A percentile compares a stretch with the other conserved stretches of the same genome.
Evolutionary conservation across 2,113 vertebrate genomes (phyloP).

Genomic region (Tyto alba): DNA sequence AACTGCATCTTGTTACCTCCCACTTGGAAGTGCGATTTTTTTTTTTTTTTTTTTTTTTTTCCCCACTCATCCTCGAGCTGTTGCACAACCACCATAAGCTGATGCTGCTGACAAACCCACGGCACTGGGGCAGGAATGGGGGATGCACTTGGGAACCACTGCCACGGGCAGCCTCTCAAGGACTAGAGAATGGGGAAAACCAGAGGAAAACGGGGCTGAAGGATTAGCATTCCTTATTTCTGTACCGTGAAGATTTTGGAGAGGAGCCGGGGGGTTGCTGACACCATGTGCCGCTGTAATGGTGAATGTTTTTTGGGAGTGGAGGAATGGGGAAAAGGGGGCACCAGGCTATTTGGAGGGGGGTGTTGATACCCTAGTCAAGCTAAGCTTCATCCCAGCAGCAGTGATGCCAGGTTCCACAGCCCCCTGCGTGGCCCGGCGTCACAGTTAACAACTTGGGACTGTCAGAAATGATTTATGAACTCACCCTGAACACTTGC

Average conservation of each 20-base stretch:
- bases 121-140: background rate
- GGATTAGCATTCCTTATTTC: background rate
- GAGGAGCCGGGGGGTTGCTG: background rate
- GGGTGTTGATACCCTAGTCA: background rate
- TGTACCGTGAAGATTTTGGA: background rate
- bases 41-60: no score
- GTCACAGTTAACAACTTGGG: background rate
- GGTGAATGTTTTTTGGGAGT: background rate
- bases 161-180: background rate
- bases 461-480: background rate
- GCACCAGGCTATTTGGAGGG: background rate
- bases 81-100: background rate
- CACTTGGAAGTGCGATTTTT: background rate
- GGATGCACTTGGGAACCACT: background rate
- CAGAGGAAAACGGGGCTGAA: background rate
- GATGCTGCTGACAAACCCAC: background rate
- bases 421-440: background rate
- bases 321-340: background rate
- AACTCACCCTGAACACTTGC: background rate
- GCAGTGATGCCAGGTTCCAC: background rate
- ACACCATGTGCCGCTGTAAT: fast-evolving
- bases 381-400: background rate
- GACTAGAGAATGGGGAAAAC: background rate
- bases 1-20: background rate
- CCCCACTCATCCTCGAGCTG: background rate